Evolutionary conservation across 2,797 vertebrate genomes (phyloP), one percentile per base, ranked within the genome.

Genomic region (Notamacropus eugenii): DNA sequence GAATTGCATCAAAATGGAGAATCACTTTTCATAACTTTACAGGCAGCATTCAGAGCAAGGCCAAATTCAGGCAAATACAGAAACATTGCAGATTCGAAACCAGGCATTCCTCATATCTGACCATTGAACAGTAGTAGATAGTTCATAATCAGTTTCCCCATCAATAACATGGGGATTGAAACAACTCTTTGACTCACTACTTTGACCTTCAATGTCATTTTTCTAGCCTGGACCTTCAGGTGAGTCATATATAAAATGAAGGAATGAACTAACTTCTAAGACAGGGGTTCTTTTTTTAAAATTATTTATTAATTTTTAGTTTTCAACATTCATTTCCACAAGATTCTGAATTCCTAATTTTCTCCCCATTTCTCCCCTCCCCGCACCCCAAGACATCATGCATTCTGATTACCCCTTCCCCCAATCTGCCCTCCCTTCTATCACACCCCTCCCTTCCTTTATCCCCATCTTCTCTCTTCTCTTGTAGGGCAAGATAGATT

Each of bases 1-100:
- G 55, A 34, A n/a, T 52, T 82, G 31, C 96, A 56, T 90, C 55
- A 94, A 90, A 92, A n/a, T 14, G 93, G 92, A 28, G 14, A 19
- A 67, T 87, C 58, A 12, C 24, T 94, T 50, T 62, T n/a, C 54
- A 19, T 92, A 46, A 50, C 31, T 59, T 67, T 74, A 11, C 29
- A 4, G 5, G 24, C 27, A 62, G 94, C 9, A 14, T 27, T 10
- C 57, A 62, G 1, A 92, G 12, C 28, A 31, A 31, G 22, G 12
- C 90, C 57, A 91, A 46, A 96, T 52, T 93, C 28, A 93, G 46
- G 50, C 27, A 59, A 50, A 40, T 29, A 8, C 57, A 46, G 52
- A 54, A 92, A 46, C 94, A 40, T 52, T 50, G 0, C n/a, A 58
- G 92, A 3, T 91, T 55, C 28, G 34, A 62, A 5, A 50, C 50